These are phyloP conservation scores for Pogonocichla stellata DNA, from an alignment of 2,113 vertebrate genomes.

Conservation along the genomic window DNA sequence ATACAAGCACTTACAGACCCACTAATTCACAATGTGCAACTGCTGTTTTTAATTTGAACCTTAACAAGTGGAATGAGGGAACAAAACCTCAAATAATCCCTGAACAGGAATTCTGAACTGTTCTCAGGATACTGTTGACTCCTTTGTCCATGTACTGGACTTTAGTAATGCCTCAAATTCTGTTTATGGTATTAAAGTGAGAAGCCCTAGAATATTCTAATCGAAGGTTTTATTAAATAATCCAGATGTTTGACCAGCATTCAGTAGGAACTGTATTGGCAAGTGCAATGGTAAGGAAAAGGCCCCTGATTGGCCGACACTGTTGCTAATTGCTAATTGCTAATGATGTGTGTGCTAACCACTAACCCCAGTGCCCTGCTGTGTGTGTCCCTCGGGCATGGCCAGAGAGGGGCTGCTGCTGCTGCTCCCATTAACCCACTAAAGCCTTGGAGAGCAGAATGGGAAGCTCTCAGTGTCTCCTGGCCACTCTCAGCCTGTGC, in stretches of 20 bases:
- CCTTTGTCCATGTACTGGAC: neutral
- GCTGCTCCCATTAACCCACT: conserved; percentile 45
- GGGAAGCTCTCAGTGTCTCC: neutral
- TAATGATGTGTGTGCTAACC: conserved; percentile 71
- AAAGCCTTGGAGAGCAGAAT: neutral
- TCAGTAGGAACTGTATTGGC: conserved; percentile 88
- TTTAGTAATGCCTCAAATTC: neutral
- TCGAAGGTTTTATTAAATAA: conserved; percentile 87
- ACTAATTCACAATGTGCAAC: neutral
- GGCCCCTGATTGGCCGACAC: conserved; percentile 80
- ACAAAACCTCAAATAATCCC: neutral
- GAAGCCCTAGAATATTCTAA: conserved; percentile 81
- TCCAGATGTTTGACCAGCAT: conserved; percentile 96
- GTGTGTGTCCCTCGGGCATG: conserved; percentile 66
- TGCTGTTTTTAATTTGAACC: neutral
- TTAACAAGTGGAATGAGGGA: neutral
- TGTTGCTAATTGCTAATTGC: conserved; percentile 45
- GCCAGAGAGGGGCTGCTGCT: conserved; percentile 32
- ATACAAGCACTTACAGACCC: neutral
- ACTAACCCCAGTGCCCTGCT: conserved; percentile 66
- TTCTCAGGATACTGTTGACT: neutral
- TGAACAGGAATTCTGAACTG: neutral
- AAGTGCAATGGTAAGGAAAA: conserved; percentile 90
- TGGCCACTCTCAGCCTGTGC: neutral
- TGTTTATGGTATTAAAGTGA: conserved; percentile 35